Percentiles rank a stretch among this genome's conserved stretches.
phyloP scores from a whole-genome alignment of 2,888 invertebrate species.

The Andrena haemorrhoa region DNA sequence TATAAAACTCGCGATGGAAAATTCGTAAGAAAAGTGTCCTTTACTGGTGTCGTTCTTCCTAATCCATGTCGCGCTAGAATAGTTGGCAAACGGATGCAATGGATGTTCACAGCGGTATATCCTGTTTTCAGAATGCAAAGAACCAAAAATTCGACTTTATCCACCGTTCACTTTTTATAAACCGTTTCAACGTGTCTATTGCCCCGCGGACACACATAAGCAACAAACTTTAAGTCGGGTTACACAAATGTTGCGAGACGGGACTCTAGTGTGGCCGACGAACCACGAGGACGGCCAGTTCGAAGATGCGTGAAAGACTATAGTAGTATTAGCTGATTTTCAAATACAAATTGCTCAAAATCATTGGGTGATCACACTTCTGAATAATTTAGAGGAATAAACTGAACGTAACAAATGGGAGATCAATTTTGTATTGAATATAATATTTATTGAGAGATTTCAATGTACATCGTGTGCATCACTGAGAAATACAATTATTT shows the following conservation, averaged over 20 bases:
- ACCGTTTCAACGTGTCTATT: slow-evolving; percentile 48
- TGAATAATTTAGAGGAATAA: neutral
- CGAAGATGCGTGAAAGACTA: slow-evolving; percentile 64
- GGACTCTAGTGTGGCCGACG: slow-evolving; percentile 21
- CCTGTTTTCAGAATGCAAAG: slow-evolving; percentile 42
- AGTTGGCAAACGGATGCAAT: neutral
- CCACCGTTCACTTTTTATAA: slow-evolving; percentile 35
- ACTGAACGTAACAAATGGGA: neutral
- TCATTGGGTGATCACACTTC: neutral
- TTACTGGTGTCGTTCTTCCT: no score
- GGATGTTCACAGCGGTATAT: neutral
- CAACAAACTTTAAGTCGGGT: slow-evolving; percentile 51
- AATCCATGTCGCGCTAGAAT: neutral
- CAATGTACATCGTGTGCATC: neutral
- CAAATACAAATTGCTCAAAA: neutral
- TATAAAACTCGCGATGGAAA: no score
- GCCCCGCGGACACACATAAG: slow-evolving; percentile 70
- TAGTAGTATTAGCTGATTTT: neutral
- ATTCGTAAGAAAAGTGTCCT: no score
- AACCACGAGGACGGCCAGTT: slow-evolving; percentile 72
- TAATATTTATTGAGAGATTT: neutral
- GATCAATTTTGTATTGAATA: neutral
- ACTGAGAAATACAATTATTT: neutral
- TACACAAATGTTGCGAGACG: slow-evolving; percentile 39
- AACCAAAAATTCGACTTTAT: slow-evolving; percentile 11